Percentiles rank a stretch among this genome's conserved stretches.
phyloP scores from a whole-genome alignment of 2,888 invertebrate species.

The Tetranychus truncatus region DNA sequence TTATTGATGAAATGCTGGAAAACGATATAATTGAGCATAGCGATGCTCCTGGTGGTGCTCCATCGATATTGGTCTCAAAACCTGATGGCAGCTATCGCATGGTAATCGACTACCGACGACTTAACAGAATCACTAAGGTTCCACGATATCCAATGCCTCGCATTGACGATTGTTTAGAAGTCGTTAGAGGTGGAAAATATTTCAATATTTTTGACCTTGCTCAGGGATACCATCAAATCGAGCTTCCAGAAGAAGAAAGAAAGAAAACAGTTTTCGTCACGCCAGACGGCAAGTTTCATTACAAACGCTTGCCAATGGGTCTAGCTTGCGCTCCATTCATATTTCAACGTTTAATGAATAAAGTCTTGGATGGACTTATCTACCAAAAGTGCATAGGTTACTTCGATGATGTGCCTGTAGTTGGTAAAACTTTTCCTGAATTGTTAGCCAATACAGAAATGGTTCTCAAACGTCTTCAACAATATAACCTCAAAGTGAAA shows the following conservation, averaged over 20 bases:
- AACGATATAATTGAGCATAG: not conserved
- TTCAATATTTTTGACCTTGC: not conserved
- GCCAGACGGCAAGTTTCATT: not conserved
- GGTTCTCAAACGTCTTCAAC: not conserved
- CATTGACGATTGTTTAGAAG: not conserved
- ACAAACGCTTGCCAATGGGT: not conserved
- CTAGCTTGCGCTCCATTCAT: not conserved
- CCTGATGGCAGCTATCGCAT: not conserved
- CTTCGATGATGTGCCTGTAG: not conserved
- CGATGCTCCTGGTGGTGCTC: not conserved
- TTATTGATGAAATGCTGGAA: not conserved
- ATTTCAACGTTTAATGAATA: not conserved
- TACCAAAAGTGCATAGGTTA: not conserved
- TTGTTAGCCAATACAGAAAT: not conserved
- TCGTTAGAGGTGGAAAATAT: not conserved
- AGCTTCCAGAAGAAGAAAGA: not conserved
- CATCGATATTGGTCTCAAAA: not conserved
- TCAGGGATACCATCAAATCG: not conserved
- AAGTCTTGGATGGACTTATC: not conserved
- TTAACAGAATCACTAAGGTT: not conserved
- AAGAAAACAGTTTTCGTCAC: not conserved
- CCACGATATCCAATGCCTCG: not conserved
- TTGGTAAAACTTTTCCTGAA: not conserved
- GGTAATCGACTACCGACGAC: not conserved
- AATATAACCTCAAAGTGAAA: not conserved